Percentiles rank a stretch among this genome's conserved stretches.
Conservation (phyloP, 2,113 vertebrate genomes). For the Eudorcas thomsonii region DNA sequence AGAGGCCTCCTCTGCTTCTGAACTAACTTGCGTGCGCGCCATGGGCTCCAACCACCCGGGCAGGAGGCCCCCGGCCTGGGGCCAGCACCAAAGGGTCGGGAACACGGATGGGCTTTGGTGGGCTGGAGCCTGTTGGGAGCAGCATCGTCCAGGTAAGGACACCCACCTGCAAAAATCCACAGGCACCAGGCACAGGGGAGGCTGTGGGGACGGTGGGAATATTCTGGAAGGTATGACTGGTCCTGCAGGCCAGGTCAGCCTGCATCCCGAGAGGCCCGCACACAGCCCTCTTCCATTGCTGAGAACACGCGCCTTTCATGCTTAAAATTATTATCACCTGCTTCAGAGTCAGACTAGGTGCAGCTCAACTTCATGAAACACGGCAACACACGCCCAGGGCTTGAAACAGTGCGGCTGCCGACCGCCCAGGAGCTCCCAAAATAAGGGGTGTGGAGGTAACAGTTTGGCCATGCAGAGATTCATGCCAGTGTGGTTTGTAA, state of each 20-base stretch:
- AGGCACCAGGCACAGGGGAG: neutral
- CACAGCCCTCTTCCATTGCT: neutral
- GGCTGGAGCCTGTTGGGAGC: neutral
- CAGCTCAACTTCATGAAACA: neutral
- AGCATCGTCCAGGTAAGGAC: neutral
- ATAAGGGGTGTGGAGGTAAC: neutral
- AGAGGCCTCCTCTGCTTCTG: neutral
- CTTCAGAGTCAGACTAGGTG: neutral
- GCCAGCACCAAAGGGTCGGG: neutral
- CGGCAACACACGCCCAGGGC: too few relatives aligned
- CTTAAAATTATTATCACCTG: neutral
- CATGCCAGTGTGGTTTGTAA: neutral
- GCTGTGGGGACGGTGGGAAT: neutral
- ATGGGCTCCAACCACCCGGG: neutral
- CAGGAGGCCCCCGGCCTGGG: neutral
- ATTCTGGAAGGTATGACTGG: neutral
- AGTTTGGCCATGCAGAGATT: neutral
- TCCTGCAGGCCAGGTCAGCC: neutral
- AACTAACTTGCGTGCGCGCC: rapidly evolving
- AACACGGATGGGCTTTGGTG: neutral
- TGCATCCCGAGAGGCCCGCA: neutral
- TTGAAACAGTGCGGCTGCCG: neutral
- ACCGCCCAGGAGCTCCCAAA: neutral
- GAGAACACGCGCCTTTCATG: neutral
- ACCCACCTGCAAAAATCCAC: neutral